These are phyloP conservation scores for Dufourea novaeangliae DNA, from an alignment of 1,140 invertebrate species.

Conservation along the genomic window DNA sequence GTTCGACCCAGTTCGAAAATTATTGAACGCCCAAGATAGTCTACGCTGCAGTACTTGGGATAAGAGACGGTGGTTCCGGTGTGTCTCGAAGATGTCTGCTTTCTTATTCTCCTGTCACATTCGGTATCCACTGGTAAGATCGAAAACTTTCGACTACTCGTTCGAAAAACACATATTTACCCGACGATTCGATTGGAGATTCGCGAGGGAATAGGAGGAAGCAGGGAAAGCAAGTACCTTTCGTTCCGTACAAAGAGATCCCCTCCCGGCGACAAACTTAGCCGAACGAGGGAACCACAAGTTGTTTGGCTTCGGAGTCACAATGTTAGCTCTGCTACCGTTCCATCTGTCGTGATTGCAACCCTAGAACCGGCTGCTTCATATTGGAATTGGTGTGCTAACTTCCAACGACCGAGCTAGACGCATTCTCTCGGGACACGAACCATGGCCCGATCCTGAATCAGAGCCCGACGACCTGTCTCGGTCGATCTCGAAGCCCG, in stretches of 20 bases:
- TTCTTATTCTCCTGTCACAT: neutral
- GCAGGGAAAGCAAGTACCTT: neutral
- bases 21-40: neutral
- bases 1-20: neutral
- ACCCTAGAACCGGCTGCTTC: neutral
- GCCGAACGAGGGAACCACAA: neutral
- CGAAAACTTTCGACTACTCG: neutral
- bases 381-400: slow-evolving; percentile 24
- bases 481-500: too few species aligned
- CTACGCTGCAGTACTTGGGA: too few species aligned
- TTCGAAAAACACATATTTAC: neutral
- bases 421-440: neutral
- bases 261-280: slow-evolving; percentile 11
- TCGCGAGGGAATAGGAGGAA: neutral
- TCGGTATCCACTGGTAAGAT: too few species aligned
- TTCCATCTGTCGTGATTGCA: neutral
- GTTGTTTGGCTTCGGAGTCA: slow-evolving; percentile 2
- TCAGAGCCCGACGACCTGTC: too few species aligned
- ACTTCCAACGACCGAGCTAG: neutral
- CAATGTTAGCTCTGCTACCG: slow-evolving; percentile 9
- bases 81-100: neutral
- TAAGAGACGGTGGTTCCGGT: too few species aligned
- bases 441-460: too few species aligned
- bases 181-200: neutral
- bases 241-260: neutral